Evolutionary conservation across 2,113 vertebrate species (phyloP), one percentile per base, ranked within the genome.

Genomic region (Daboia siamensis): DNA sequence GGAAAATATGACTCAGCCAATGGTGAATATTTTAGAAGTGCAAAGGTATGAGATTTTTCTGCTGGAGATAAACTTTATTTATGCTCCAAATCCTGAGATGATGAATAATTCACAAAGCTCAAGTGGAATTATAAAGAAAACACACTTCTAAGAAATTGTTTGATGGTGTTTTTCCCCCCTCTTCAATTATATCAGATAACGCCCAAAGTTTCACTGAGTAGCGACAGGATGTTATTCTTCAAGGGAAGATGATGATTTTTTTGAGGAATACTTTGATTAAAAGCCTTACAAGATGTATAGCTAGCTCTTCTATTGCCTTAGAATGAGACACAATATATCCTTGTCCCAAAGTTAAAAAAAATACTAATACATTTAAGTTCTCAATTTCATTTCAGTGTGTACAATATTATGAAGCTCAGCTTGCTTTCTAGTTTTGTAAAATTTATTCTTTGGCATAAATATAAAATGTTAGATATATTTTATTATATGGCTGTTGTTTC

Each of bases 71-170:
- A 80, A 80, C 74, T 80, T 44, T 80, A 7, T 80, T 80, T 80
- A 44, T 80, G 74, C 33, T 80, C 74, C 74, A 80, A 21, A 44
- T 80, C 7, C 20, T 55, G 69, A 90, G 80, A 85, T 15, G 17
- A 84, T 84, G 69, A 85, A 90, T 90, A 85, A 90, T 90, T 55
- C 90, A 90, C 52, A 84, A 90, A 54, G 64, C 12, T 84, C 33
- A 56, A 90, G n/a, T 33, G 13, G 52, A 90, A 26, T 84, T 85
- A 54, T 29, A 55, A 13, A 56, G 46, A 84, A 85, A 85, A 33
- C 52, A 44, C 51, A 90, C 13, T 55, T 44, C 51, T 56, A 54
- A 56, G 52, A 85, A 85, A 90, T 55, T 39, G 80, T 26, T 39
- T 44, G 12, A 51, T 85, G 12, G n/a, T 23, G 6, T 80, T 80